Conservation (phyloP, 2,888 invertebrate species). For the Ametastegia equiseti region DNA sequence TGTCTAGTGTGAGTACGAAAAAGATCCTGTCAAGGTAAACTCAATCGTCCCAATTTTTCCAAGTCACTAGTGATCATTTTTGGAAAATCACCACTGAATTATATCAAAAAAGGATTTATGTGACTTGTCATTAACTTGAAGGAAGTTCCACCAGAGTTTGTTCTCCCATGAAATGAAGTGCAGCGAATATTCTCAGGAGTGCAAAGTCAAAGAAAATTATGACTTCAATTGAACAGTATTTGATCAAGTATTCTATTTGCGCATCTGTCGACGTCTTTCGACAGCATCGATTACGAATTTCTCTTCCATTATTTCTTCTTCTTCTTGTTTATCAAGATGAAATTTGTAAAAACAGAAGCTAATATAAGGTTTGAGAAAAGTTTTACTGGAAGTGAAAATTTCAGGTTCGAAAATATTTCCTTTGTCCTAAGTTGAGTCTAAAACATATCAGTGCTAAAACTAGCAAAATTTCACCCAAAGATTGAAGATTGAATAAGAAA, state of each 20-base stretch:
- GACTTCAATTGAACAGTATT: neutral
- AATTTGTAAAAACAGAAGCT: no score
- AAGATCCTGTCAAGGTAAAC: neutral
- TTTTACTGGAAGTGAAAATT: no score
- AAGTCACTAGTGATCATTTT: neutral
- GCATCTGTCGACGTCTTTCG: neutral
- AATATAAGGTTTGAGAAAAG: no score
- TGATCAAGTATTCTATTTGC: neutral
- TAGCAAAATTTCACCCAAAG: no score
- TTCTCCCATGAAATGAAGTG: neutral
- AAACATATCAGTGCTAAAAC: no score
- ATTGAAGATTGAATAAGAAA: no score
- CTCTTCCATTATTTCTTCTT: no score
- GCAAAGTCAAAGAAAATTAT: neutral
- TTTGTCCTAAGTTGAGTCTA: no score
- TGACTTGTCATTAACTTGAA: neutral
- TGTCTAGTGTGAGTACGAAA: neutral
- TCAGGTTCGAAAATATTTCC: no score
- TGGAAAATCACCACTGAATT: neutral
- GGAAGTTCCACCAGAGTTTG: neutral
- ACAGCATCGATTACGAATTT: no score
- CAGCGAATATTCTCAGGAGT: neutral
- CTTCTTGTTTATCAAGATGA: no score
- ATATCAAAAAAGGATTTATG: neutral
- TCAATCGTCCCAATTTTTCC: neutral